Evolutionary conservation across 2,113 vertebrate species (phyloP), one percentile per base, ranked within the genome.

Genomic region (Carlito syrichta): DNA sequence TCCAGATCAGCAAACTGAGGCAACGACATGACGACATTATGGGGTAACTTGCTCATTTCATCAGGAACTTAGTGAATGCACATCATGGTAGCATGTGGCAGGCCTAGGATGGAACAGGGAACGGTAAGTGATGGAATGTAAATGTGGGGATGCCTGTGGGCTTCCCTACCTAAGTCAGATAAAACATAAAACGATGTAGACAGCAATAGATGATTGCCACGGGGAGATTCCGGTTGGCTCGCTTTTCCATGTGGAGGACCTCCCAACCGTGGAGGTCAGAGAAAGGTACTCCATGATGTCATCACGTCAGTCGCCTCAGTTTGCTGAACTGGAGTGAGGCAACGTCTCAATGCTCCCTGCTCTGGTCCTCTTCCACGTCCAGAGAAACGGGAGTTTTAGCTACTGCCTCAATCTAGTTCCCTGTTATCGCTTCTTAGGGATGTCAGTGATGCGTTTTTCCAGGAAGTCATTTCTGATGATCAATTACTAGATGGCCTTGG

Each of bases 31-130:
- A 0, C 20, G 78, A 43, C 2, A 1, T 12, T 19, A 4, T 1
- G 2, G 76, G 84, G 32, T 22, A 6, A 3, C 3, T 5, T 6
- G 27, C 5, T 43, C 45, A 7, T 5, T 27, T 87, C 8, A 7
- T 48, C 30, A 13, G 25, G 5, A 6, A 14, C 5, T 30, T 23
- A 11, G 16, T 1, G 58, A 56, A 11, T 3, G 11, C 56, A 43
- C 8, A 0, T 35, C 38, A 2, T 0, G 40, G 23, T 25, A 50
- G 60, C 71, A 3, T 20, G 7, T 5, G 0, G 56, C 2, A 8
- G 69, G 86, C 11, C 0, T 45, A 1, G 69, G 71, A 1, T 5
- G 5, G n/a, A 12, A 32, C 43, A 4, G 38, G 6, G n/a, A 35
- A 62, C 4, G 22, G 27, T 9, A 12, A 66, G 89, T 13, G 11